A percentile compares a stretch with the other conserved stretches of the same genome.
Evolutionary conservation across 2,888 invertebrate genomes (phyloP).

Genomic region (Neocrepidodera transversa): DNA sequence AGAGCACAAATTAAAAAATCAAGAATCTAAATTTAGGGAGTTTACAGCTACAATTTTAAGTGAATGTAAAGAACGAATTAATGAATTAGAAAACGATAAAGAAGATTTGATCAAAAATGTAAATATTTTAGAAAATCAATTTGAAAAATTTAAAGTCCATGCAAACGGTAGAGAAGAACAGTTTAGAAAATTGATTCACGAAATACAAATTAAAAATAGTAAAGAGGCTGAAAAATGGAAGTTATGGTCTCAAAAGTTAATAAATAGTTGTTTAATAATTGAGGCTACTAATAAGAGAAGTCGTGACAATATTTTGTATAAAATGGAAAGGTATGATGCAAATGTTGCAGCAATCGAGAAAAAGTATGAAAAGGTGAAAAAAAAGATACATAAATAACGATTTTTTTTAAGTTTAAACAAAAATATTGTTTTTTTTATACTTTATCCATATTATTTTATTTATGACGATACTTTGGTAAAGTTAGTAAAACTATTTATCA

Average conservation of each 20-base stretch:
- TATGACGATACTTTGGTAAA: not conserved
- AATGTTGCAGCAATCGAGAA: constrained; percentile 39
- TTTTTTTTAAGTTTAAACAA: not conserved
- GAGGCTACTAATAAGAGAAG: constrained; percentile 43
- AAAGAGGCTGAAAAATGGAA: constrained; percentile 42
- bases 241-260: constrained; percentile 40
- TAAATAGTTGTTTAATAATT: constrained; percentile 43
- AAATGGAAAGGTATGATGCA: constrained; percentile 41
- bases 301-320: constrained; percentile 38
- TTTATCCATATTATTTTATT: not conserved
- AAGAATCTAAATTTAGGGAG: constrained; percentile 47
- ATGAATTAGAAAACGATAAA: constrained; percentile 45
- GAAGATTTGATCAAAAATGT: constrained; percentile 36
- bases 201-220: constrained; percentile 38
- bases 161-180: constrained; percentile 31
- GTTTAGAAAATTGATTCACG: constrained; percentile 35
- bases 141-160: constrained; percentile 34
- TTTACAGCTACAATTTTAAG: constrained; percentile 45
- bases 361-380: constrained; percentile 31
- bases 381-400: constrained; percentile 3
- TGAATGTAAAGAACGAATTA: constrained; percentile 47
- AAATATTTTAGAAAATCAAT: constrained; percentile 37
- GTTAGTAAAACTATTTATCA: no score
- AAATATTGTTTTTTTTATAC: not conserved
- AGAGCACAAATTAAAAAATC: constrained; percentile 44